Base-by-base conservation (phyloP, 2,113 vertebrate genomes). In the Pimephales promelas region DNA sequence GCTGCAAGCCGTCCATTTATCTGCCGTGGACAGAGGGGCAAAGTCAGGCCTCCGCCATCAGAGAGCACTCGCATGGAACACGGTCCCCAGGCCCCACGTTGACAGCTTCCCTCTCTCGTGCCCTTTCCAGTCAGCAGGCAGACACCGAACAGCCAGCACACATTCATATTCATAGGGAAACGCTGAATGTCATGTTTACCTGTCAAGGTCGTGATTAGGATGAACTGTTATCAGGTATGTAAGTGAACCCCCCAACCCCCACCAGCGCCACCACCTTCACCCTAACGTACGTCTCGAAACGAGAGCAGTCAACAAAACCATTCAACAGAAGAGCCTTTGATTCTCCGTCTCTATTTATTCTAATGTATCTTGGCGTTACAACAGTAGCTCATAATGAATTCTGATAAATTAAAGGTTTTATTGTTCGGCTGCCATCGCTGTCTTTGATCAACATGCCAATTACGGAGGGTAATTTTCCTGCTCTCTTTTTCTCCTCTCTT, bases 381-480 rank as follows among this genome's bases (percentile, higher is more conserved):
- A 95, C 95, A 93, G 95, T 94, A 91, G 93, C 96, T 96, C 95
- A 94, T 96, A 97, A 97, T 96, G 97, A 96, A 94, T 97, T 97
- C 89, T 91, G 97, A 98, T 97, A 97, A 97, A 97, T 97, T 97
- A 98, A 97, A 95, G 95, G 96, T 96, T 96, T 95, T 92, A 97
- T 99, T 98, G 96, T 97, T 96, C 95, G 31, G 95, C 95, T 95
- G 96, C 86, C 92, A 92, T 81, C 79, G 88, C 92, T 85, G 90
- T 94, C 94, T 95, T 96, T 96, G 95, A 96, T 98, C 96, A 95
- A 95, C 95, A 95, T 91, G 91, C 94, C 96, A 97, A 97, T 98
- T 98, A 97, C 89, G 88, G 93, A 93, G 95, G 94, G 95, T 96
- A 96, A 97, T 97, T 94, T 92, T 89, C 87, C 83, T 70, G 83